Conservation (phyloP, 1,140 invertebrate genomes). For the Pomacea maculata region DNA sequence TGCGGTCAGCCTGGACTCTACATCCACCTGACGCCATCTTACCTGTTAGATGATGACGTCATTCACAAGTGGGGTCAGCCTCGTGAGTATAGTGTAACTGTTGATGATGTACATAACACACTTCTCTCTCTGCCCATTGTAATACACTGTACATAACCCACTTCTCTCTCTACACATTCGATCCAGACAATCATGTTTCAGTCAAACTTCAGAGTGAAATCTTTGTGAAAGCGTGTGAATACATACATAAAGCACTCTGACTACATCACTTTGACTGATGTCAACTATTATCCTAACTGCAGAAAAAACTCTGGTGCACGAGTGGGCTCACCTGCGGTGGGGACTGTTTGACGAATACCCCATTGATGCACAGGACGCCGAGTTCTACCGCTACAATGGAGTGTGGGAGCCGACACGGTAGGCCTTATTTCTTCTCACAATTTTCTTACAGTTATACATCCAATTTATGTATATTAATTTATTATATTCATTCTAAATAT, state of each 20-base stretch:
- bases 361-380: constrained; percentile 31
- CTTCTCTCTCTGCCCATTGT: no score
- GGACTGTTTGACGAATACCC: constrained; percentile 55
- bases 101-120: no score
- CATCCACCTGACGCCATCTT: constrained; percentile 45
- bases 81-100: constrained; percentile 11
- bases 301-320: constrained; percentile 51
- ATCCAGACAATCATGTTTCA: no score
- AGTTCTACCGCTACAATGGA: constrained; percentile 42
- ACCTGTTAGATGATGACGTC: constrained; percentile 35
- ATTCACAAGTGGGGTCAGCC: constrained; percentile 34
- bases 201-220: no score
- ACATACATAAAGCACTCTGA: no score
- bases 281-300: neutral
- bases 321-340: constrained; percentile 56
- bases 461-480: no score
- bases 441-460: no score
- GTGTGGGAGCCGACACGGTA: constrained; percentile 44
- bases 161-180: no score
- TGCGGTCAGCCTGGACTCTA: constrained; percentile 43
- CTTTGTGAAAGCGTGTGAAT: no score
- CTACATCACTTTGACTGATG: no score
- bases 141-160: no score
- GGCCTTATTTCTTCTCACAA: neutral
- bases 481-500: no score